Evolutionary conservation across 1,140 invertebrate genomes (phyloP).

Genomic region (Danaus melanippus): DNA sequence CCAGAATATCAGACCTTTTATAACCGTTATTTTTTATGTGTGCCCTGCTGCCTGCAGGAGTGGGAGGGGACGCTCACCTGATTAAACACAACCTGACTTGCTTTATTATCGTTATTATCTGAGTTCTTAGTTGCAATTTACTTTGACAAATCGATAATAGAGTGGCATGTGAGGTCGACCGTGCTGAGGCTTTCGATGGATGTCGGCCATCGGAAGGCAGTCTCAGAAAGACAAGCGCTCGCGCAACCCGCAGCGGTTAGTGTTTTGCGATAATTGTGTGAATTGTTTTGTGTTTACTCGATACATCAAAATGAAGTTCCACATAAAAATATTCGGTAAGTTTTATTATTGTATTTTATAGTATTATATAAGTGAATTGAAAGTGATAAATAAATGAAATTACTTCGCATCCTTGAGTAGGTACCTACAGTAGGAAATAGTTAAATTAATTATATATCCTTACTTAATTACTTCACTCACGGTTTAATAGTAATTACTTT

Average conservation of each 20-base stretch:
- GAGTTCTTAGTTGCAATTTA: conserved; percentile 19
- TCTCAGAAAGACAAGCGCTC: conserved; percentile 41
- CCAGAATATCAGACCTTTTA: too few species aligned
- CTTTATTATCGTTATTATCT: conserved; percentile 12
- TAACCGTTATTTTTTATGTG: too few species aligned
- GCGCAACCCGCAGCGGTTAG: conserved; percentile 36
- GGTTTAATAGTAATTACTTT: too few species aligned
- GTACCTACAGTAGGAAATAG: too few species aligned
- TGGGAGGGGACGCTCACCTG: conserved; percentile 4
- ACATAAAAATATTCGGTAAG: conserved; percentile 57
- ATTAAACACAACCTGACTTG: conserved; percentile 9
- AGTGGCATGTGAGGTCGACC: conserved; percentile 32
- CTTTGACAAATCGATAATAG: conserved; percentile 32
- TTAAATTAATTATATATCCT: too few species aligned
- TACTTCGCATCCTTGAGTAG: conserved; percentile 2
- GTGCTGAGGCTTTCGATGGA: conserved; percentile 26
- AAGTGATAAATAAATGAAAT: not conserved
- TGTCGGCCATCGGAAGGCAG: conserved; percentile 26
- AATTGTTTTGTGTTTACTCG: conserved; percentile 32
- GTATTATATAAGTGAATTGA: not conserved
- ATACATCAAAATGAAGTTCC: conserved; percentile 45
- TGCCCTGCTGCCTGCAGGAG: not conserved
- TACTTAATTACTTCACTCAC: too few species aligned
- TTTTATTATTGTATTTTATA: conserved; percentile 7
- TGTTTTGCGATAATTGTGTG: conserved; percentile 27